Conservation (phyloP, 1,140 invertebrate species). For the Macrotrachela quadricornifera region DNA sequence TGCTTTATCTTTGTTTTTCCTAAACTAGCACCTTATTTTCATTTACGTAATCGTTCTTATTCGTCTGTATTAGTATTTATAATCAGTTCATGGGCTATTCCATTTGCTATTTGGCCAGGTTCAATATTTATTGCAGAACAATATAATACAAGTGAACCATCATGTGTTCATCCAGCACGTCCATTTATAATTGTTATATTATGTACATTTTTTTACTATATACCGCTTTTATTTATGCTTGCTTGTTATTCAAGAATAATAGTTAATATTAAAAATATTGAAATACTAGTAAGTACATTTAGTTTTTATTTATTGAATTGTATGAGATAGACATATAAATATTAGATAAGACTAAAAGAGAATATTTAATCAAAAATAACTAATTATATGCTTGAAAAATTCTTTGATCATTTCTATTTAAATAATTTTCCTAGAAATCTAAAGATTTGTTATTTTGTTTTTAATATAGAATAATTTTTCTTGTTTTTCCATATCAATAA, state of each 20-base stretch:
- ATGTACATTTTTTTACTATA: conserved; percentile 3
- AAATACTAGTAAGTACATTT: no score
- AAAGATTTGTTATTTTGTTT: no score
- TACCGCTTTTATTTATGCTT: conserved; percentile 6
- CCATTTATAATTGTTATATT: conserved; percentile 2
- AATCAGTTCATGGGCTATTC: background rate
- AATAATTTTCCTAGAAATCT: no score
- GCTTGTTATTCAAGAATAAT: conserved; percentile 5
- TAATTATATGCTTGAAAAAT: no score
- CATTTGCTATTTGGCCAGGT: background rate
- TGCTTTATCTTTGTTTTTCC: no score
- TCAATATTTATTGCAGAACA: background rate
- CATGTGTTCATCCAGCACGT: background rate
- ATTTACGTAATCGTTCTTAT: conserved; percentile 5
- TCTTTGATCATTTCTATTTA: no score
- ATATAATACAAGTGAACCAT: background rate
- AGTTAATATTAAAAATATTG: conserved; percentile 2
- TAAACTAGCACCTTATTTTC: conserved; percentile 4
- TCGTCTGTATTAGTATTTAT: conserved; percentile 1
- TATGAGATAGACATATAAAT: no score
- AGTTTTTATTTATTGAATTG: no score
- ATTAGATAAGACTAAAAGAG: no score
- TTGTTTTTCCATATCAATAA: no score
- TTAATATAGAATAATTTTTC: no score
- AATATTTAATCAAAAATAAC: no score